Base-by-base conservation (phyloP, 1,140 invertebrate species). In the Bombus soroeensis region DNA sequence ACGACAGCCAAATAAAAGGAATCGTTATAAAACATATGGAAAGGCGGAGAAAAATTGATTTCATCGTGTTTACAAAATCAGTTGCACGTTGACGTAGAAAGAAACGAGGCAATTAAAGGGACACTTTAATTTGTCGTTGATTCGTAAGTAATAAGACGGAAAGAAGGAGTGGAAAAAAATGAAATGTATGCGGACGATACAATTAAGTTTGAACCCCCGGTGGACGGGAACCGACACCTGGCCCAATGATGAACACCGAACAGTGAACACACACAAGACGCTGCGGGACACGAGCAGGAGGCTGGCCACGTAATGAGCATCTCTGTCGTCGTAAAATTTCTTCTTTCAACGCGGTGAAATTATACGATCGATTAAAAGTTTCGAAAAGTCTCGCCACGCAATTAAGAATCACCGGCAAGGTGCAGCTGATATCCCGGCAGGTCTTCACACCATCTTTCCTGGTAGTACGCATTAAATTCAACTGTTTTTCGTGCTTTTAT, bases 151-250 rank as follows among this genome's bases (percentile, higher is more conserved):
- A 53, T 22, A 53, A 53, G 47, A 53, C 5, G 18, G 47, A 2
- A 53, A 53, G 18, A 6, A 6, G 6, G 5, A 22, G 1, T 1
- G 47, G 18, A 2, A 8, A 8, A 53, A 22, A 8, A 53, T 22
- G 18, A 22, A 53, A 53, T 0, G 47, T 53, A 53, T 53, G 6
- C 47, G 47, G 1, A 53, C 39, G 78, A 88, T 86, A 85, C 43
- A 3, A 81, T 88, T 88, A 90, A 88, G 76, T 89, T 91, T 83
- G 89, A 88, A 92, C 89, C 90, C 90, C 92, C 66, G 91, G 18
- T 53, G 47, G 47, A 53, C 47, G 86, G 81, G 90, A 91, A 92
- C 89, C 91, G 91, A 92, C 93, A 94, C 92, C 92, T 93, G 93
- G 92, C 86, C 89, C 78, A 83, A 81, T 79, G 87, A 75, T 75